These are phyloP conservation scores for Sapayoa aenigma DNA, from an alignment of 2,113 vertebrate genomes.

Conservation along the genomic window DNA sequence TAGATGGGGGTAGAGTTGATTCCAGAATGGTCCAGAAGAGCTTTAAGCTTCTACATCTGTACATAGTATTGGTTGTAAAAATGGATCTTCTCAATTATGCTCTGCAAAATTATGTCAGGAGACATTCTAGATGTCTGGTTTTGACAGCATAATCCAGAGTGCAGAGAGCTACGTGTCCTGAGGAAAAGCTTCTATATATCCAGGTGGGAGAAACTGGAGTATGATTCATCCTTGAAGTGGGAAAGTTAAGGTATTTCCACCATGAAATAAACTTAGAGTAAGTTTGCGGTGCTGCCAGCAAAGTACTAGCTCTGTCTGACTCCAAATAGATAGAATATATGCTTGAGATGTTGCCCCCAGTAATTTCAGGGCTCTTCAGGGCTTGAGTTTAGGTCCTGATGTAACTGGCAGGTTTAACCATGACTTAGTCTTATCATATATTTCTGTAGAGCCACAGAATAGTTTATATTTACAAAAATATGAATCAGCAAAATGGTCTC, in stretches of 20 bases:
- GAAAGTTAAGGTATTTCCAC: conserved; percentile 1
- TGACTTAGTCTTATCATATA: neutral
- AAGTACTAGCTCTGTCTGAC: neutral
- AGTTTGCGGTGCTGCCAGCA: neutral
- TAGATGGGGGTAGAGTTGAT: neutral
- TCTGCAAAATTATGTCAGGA: conserved; percentile 14
- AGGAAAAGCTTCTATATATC: neutral
- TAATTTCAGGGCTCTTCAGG: neutral
- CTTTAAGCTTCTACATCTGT: neutral
- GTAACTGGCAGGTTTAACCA: neutral
- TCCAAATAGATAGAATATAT: too few species aligned
- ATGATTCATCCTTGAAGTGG: conserved; percentile 5
- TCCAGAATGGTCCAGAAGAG: neutral
- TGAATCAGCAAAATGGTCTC: neutral
- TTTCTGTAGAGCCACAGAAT: neutral
- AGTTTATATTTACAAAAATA: neutral
- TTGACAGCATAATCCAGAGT: neutral
- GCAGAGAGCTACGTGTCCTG: neutral
- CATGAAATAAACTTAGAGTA: neutral
- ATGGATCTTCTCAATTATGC: conserved; percentile 4
- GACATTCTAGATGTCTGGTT: neutral
- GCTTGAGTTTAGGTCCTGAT: neutral
- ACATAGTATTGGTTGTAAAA: neutral
- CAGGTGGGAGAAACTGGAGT: neutral
- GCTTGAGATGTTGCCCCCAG: neutral